phyloP scores from a whole-genome alignment of 2,888 invertebrate genomes.

The Sipha maydis region DNA sequence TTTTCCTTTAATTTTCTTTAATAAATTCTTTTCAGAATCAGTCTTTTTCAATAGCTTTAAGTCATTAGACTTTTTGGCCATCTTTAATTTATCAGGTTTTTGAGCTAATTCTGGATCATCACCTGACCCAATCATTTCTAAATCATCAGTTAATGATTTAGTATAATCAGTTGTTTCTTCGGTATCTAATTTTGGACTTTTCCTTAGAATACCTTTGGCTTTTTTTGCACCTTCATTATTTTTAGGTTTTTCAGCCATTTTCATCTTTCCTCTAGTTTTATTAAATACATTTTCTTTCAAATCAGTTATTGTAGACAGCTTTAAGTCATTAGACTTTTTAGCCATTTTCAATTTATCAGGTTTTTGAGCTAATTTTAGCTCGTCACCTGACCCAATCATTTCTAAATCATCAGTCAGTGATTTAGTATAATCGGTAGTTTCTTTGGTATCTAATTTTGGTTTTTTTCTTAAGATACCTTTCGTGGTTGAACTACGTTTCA shows the following conservation, averaged over 20 bases:
- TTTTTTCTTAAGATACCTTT: neutral
- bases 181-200: neutral
- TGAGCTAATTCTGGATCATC: neutral
- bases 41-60: neutral
- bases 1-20: conserved; percentile 40
- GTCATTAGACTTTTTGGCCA: conserved; percentile 4
- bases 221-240: too few relatives aligned
- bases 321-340: conserved; percentile 10
- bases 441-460: neutral
- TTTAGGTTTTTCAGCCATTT: too few relatives aligned
- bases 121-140: neutral
- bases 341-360: neutral
- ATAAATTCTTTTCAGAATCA: neutral
- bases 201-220: too few relatives aligned
- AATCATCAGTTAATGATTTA: neutral
- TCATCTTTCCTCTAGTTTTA: conserved; percentile 20
- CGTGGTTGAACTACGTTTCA: conserved; percentile 26
- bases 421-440: neutral
- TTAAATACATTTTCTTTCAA: neutral
- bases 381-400: conserved; percentile 21
- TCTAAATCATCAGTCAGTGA: neutral
- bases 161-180: neutral
- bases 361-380: neutral
- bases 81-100: neutral
- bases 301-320: neutral